Base-by-base conservation (phyloP, 37 sponge, comb jelly and placozoan genomes). In the Petrosia ficiformis region DNA sequence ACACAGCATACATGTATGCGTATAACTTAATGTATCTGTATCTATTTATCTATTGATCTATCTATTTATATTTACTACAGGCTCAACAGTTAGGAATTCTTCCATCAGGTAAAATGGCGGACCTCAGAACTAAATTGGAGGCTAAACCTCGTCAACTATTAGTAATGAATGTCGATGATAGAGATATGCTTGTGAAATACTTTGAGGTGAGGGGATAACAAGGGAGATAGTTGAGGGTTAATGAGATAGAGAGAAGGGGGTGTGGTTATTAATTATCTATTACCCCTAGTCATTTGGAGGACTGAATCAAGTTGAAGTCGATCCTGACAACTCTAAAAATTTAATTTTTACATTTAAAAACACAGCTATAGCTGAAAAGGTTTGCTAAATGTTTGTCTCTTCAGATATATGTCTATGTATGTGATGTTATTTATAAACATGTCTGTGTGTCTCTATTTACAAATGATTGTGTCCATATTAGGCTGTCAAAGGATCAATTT, bases 181-280 rank as follows among this genome's bases (percentile, higher is more conserved):
- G 68, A 61, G 80, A 84, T 36, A 35, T 76, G 42, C 77, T 89
- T 35, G 76, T 75, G 2, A 34, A 58, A 6, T 76, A 84, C 58
- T 80, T 89, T 84, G 90, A 89, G 71, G 90, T 89, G 26, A 57
- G n/a, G n/a, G 54, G n/a, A n/a, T n/a, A n/a, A n/a, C n/a, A n/a
- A n/a, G n/a, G n/a, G n/a, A n/a, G n/a, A n/a, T n/a, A n/a, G n/a
- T n/a, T n/a, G n/a, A n/a, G n/a, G n/a, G n/a, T n/a, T n/a, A n/a
- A n/a, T n/a, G n/a, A n/a, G n/a, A n/a, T n/a, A n/a, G n/a, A n/a
- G n/a, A n/a, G n/a, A n/a, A n/a, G n/a, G n/a, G n/a, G n/a, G n/a
- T n/a, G n/a, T n/a, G n/a, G 5, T 26, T 61, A 61, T 61, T 61
- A 24, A 28, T 29, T 36, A 34, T 24, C 71, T 21, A 37, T 60